A percentile compares a stretch with the other conserved stretches of the same genome.
Conservation (phyloP, 2,888 invertebrate species). For the Acholoe squamosa region DNA sequence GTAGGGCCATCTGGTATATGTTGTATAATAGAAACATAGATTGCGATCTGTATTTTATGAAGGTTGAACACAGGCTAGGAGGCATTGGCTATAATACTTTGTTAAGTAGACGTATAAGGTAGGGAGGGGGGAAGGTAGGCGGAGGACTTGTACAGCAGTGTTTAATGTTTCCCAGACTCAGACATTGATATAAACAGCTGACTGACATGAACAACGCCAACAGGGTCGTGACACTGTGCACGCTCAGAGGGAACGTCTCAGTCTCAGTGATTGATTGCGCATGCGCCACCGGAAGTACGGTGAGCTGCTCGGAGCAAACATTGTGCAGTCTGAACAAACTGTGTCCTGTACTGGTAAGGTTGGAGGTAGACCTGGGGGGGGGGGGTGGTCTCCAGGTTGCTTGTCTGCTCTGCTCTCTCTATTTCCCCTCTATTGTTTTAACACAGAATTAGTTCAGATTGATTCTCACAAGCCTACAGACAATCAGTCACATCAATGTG, state of each 20-base stretch:
- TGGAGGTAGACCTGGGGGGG: too few relatives aligned
- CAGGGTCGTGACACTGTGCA: conserved; percentile 22
- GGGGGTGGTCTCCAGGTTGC: too few relatives aligned
- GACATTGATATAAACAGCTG: not conserved
- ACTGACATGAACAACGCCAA: conserved; percentile 18
- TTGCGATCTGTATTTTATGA: too few relatives aligned
- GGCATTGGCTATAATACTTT: too few relatives aligned
- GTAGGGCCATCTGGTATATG: too few relatives aligned
- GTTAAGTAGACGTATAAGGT: not conserved
- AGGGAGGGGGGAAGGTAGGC: not conserved
- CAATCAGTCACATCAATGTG: too few relatives aligned
- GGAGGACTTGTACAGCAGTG: not conserved
- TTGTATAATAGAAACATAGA: too few relatives aligned
- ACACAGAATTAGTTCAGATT: too few relatives aligned
- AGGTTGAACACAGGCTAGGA: too few relatives aligned
- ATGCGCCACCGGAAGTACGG: not conserved
- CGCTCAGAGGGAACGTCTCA: not conserved
- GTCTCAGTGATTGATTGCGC: conserved; percentile 29
- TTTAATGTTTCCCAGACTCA: conserved; percentile 21
- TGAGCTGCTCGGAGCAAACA: conserved; percentile 27
- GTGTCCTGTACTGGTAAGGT: not conserved
- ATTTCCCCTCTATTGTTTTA: too few relatives aligned
- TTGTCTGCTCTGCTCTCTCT: too few relatives aligned
- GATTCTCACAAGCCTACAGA: too few relatives aligned
- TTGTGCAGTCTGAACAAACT: conserved; percentile 24